These are phyloP conservation scores for Parelbella ahira DNA, from an alignment of 2,888 invertebrate species.

Conservation along the genomic window DNA sequence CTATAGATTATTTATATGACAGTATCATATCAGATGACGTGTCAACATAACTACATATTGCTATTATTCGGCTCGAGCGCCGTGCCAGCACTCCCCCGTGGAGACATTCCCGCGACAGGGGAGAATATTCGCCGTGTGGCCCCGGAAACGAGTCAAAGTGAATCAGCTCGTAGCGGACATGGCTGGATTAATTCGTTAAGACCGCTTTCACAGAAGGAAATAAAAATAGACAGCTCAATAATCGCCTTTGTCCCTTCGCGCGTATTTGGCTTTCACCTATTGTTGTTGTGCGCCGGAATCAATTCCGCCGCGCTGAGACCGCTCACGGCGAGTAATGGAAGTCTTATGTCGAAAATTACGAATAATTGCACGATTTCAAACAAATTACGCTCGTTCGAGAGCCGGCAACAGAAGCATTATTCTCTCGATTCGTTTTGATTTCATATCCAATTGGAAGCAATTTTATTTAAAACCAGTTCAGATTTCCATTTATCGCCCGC, in stretches of 20 bases:
- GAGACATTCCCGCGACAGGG: constrained; percentile 43
- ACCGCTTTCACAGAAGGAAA: constrained; percentile 50
- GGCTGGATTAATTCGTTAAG: constrained; percentile 62
- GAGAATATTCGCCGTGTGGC: constrained; percentile 37
- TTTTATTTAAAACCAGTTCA: too few relatives aligned
- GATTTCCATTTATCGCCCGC: too few relatives aligned
- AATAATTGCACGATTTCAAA: constrained; percentile 16
- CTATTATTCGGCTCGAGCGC: too few relatives aligned
- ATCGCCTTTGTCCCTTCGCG: constrained; percentile 48
- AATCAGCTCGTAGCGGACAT: constrained; percentile 45
- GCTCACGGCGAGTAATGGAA: constrained; percentile 18
- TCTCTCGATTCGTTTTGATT: too few relatives aligned
- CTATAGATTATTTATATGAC: too few relatives aligned
- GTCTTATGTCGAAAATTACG: constrained; percentile 2
- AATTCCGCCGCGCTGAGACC: constrained; percentile 21
- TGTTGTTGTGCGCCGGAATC: constrained; percentile 34
- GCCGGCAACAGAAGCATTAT: background rate
- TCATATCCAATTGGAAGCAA: too few relatives aligned
- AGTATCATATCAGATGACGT: too few relatives aligned
- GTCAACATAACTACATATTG: too few relatives aligned
- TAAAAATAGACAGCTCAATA: constrained; percentile 54
- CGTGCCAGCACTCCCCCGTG: background rate
- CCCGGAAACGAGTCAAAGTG: constrained; percentile 49
- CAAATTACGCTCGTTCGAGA: background rate
- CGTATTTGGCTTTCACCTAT: constrained; percentile 56